Base-by-base conservation (phyloP, 53 echinoderm and acorn worm species). In the Echinarachnius parma region DNA sequence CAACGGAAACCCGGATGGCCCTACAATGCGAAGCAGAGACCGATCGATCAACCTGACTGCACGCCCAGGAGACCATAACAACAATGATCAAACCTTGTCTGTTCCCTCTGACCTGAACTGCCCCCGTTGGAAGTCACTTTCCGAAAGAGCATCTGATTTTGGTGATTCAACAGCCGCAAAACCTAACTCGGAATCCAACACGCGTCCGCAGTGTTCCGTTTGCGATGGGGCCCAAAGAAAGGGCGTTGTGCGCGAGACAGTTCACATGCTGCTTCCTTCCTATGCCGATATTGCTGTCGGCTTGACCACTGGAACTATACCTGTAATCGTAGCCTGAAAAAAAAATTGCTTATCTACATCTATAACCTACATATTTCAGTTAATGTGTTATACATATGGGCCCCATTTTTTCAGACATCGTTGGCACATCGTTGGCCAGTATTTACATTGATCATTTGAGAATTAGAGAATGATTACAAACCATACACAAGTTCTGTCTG, bases 261-360 rank as follows among this genome's bases (percentile, higher is more conserved):
- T 68, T 13, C 68, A 68, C 48, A 68, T 31, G 22, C 8, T 52
- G 52, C 52, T 68, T 32, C 68, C 50, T 28, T 68, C 49, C 23
- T 9, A 50, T 16, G 23, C 32, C 4, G 68, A 68, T 11, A 68
- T 11, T 52, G 32, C 68, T 33, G 22, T 68, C n/a, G 18, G 32
- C 9, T 2, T 34, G 0, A 26, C 50, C 18, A 68, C 68, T 0
- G 68, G 68, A 49, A 68, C 68, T 10, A 50, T 68, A 10, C 68
- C 68, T 50, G 31, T 68, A 10, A 68, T 68, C 13, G 34, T 50
- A 50, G 68, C 68, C 26, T 66, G n/a, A n/a, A n/a, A n/a, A n/a
- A n/a, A n/a, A n/a, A n/a, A n/a, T n/a, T n/a, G n/a, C n/a, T n/a
- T n/a, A n/a, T n/a, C n/a, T n/a, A n/a, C n/a, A n/a, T n/a, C n/a